phyloP scores from a whole-genome alignment of 2,113 vertebrate genomes.

The Caranx ignobilis region DNA sequence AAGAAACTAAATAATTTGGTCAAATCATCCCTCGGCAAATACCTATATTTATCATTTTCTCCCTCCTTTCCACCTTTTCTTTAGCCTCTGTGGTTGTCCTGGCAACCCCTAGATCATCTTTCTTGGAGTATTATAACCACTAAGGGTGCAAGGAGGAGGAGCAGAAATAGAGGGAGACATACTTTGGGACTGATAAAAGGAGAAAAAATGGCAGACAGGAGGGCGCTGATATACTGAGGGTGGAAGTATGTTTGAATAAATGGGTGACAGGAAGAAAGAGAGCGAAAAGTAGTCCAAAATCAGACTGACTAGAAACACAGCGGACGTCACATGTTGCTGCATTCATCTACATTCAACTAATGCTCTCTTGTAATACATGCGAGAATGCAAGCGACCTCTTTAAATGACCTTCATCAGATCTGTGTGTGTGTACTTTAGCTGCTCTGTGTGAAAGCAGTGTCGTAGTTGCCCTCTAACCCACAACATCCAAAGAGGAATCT shows the following conservation, averaged over 20 bases:
- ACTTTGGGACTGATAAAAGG: background rate
- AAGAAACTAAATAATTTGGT: background rate
- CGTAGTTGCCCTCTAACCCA: conserved; percentile 56
- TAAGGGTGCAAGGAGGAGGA: conserved; percentile 43
- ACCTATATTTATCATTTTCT: conserved; percentile 22
- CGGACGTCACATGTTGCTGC: background rate
- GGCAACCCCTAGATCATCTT: conserved; percentile 83
- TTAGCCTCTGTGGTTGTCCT: conserved; percentile 81
- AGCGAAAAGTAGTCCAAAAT: background rate
- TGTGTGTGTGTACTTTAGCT: conserved; percentile 53
- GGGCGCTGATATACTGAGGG: background rate
- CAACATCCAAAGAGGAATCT: conserved; percentile 66
- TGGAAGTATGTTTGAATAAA: background rate
- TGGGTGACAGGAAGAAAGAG: background rate
- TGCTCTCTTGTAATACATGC: background rate
- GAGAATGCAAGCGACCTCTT: background rate
- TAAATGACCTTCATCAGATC: conserved; percentile 24
- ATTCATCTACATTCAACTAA: conserved; percentile 8
- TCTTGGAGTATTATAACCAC: conserved; percentile 67
- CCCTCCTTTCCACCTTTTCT: conserved; percentile 55
- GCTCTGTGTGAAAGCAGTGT: conserved; percentile 65
- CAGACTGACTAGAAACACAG: background rate
- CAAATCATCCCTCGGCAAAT: conserved; percentile 9
- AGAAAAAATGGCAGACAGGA: background rate
- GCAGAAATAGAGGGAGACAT: background rate